Base-by-base conservation (phyloP, 2,113 vertebrate species). In the Lepus europaeus region DNA sequence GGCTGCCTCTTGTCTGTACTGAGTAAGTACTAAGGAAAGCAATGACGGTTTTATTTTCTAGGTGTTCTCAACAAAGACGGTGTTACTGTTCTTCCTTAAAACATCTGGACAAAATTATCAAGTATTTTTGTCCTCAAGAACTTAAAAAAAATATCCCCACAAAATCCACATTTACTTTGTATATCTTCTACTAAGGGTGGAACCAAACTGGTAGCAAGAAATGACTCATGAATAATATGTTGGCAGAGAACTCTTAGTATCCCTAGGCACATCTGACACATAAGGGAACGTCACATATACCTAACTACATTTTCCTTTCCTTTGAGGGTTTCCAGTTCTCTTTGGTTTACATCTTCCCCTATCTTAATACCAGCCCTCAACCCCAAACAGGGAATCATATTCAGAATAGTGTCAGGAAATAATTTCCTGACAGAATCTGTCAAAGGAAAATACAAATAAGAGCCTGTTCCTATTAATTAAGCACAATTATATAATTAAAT, bases 171-270 rank as follows among this genome's bases (percentile, higher is more conserved):
- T 93, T 95, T 77, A 78, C 78, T 96, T 39, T 80, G 59, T 85
- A 36, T 91, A 89, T 95, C 80, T 91, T 74, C 49, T 39, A 93
- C 68, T 16, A 88, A 81, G 89, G 92, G 87, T 94, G 87, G 92
- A 96, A 95, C 91, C 74, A 95, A 69, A 92, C 64, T 94, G 76
- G 88, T 68, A 95, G 92, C 27, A 79, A 92, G 69, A 83, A 94
- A 20, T 56, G 64, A 94, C 77, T 76, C 78, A 80, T 79, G 82
- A 93, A 69, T 82, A 95, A 22, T 36, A 72, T 22, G 90, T 80
- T 91, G 95, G 92, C 92, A 76, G 56, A 78, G 53, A 96, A 64
- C 92, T 81, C 93, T 92, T 36, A 84, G 33, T 74, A 83, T 88
- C 69, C 90, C 78, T 61, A 91, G 84, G 89, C 22, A 83, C 31